A percentile compares a stretch with the other conserved stretches of the same genome.
Conservation (phyloP, 2,888 invertebrate species). For the Calameuta filiformis region DNA sequence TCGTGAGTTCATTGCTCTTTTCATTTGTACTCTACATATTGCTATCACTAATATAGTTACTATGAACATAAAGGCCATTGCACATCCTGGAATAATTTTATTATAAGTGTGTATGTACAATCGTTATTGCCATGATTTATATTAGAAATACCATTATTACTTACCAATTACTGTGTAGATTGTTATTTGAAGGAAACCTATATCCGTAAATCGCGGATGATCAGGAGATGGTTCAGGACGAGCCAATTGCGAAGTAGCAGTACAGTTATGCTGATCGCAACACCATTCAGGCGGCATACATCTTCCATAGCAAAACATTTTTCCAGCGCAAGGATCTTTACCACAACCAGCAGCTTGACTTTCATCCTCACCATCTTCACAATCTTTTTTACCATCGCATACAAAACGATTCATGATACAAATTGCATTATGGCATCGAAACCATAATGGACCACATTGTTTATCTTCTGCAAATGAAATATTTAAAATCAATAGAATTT, state of each 20-base stretch:
- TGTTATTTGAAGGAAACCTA: constrained; percentile 64
- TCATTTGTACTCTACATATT: constrained; percentile 65
- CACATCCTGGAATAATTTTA: constrained; percentile 56
- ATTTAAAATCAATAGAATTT: neutral
- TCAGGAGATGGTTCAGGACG: constrained; percentile 17
- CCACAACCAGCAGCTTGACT: constrained; percentile 59
- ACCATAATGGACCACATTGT: constrained; percentile 50
- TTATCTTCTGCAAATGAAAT: constrained; percentile 28
- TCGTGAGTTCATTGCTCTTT: constrained; percentile 53
- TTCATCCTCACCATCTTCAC: constrained; percentile 69
- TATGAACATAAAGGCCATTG: constrained; percentile 66
- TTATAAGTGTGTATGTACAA: neutral
- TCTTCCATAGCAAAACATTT: constrained; percentile 66
- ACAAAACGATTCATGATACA: constrained; percentile 68
- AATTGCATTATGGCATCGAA: constrained; percentile 52
- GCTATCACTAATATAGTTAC: constrained; percentile 65
- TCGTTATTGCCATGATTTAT: neutral
- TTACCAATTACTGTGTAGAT: constrained; percentile 65
- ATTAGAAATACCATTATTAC: constrained; percentile 6
- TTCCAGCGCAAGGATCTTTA: constrained; percentile 66
- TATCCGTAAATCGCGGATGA: constrained; percentile 53
- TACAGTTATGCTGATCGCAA: constrained; percentile 63
- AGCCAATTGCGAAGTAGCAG: constrained; percentile 18
- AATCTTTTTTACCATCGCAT: constrained; percentile 69
- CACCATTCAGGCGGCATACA: constrained; percentile 70